Percentiles rank a stretch among this genome's conserved stretches.
These are phyloP conservation scores for Mesochorus sp. DNA, from an alignment of 2,888 invertebrate genomes.

Conservation along the genomic window DNA sequence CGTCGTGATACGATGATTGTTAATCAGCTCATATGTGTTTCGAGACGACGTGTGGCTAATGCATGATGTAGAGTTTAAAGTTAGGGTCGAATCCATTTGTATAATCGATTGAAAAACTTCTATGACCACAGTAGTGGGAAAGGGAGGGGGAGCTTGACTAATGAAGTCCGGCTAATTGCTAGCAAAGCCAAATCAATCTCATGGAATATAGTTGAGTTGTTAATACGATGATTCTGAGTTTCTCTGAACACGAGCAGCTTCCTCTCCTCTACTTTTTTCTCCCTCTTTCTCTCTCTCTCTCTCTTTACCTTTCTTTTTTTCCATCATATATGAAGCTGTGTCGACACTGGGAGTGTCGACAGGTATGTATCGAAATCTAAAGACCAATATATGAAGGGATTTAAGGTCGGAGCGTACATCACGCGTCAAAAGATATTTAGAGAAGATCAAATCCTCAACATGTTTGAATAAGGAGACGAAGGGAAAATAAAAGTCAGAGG, in stretches of 20 bases:
- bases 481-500: slow-evolving; percentile 26
- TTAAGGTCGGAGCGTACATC: slow-evolving; percentile 40
- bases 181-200: slow-evolving; percentile 78
- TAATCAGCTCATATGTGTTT: slow-evolving; percentile 27
- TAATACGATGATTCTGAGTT: slow-evolving; percentile 57
- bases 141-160: slow-evolving; percentile 71
- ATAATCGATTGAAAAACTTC: slow-evolving; percentile 76
- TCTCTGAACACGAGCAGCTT: slow-evolving; percentile 68
- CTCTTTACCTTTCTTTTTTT: slow-evolving; percentile 2
- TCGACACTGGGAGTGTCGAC: slow-evolving; percentile 64
- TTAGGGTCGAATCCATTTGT: slow-evolving; percentile 69
- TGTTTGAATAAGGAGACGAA: slow-evolving; percentile 33
- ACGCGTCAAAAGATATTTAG: background rate
- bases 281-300: slow-evolving; percentile 8
- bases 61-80: slow-evolving; percentile 26
- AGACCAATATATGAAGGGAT: slow-evolving; percentile 39
- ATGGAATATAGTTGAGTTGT: slow-evolving; percentile 75
- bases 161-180: slow-evolving; percentile 77
- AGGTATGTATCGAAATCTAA: slow-evolving; percentile 49
- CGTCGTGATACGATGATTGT: slow-evolving; percentile 7
- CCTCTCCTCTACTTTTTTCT: slow-evolving; percentile 1
- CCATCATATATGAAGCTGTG: slow-evolving; percentile 40
- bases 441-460: slow-evolving; percentile 18
- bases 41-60: slow-evolving; percentile 31
- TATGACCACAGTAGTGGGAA: slow-evolving; percentile 34